A percentile compares a stretch with the other conserved stretches of the same genome.
Evolutionary conservation across 2,888 invertebrate genomes (phyloP).

Genomic region (Temnothorax ravouxi): DNA sequence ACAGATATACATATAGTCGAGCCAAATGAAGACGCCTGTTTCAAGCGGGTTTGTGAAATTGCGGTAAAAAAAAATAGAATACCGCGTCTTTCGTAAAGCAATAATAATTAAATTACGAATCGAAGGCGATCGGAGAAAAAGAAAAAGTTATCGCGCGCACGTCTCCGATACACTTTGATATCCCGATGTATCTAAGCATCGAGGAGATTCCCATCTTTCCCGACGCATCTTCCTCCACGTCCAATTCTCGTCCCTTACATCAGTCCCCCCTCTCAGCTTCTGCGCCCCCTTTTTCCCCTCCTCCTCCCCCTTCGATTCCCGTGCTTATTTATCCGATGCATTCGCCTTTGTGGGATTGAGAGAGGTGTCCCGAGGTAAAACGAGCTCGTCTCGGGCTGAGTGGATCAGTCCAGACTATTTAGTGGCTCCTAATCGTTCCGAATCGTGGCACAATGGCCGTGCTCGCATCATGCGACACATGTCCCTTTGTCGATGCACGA

Average conservation of each 20-base stretch:
- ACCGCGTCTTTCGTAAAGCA: too few relatives aligned
- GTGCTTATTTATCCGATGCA: conserved; percentile 75
- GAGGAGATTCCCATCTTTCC: conserved; percentile 26
- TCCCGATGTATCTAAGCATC: neutral
- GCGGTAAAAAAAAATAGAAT: too few relatives aligned
- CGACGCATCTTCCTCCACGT: conserved; percentile 21
- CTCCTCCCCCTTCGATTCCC: neutral
- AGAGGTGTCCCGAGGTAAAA: conserved; percentile 72
- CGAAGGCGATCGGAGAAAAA: neutral
- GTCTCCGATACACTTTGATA: neutral
- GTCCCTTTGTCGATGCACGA: conserved; percentile 71
- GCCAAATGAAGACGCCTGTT: neutral
- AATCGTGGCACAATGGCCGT: conserved; percentile 73
- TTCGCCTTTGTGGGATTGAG: conserved; percentile 79
- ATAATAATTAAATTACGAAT: neutral
- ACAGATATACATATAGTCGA: too few relatives aligned
- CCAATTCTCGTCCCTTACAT: conserved; percentile 31
- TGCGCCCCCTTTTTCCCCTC: neutral
- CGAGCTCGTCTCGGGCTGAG: conserved; percentile 73
- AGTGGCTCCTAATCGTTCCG: conserved; percentile 78
- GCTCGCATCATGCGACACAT: conserved; percentile 75
- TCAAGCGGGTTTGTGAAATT: too few relatives aligned
- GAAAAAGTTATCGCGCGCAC: neutral
- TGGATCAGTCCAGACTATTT: conserved; percentile 76
- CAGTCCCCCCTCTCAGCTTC: conserved; percentile 30